Conservation (phyloP, 2,113 vertebrate species). For the Beaufortia kweichowensis region DNA sequence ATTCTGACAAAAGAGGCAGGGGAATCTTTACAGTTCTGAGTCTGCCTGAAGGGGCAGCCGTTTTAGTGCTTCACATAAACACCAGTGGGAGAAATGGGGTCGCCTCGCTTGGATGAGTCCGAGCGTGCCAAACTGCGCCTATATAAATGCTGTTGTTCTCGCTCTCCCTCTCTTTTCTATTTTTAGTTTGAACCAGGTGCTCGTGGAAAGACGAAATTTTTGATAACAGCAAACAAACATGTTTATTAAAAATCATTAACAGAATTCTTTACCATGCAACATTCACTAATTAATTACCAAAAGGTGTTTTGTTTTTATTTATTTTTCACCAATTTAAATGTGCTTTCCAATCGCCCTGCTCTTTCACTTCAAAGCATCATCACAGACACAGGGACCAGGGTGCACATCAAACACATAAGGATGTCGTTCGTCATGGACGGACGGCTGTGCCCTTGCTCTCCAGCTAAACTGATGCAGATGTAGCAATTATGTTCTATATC, state of each 20-base stretch:
- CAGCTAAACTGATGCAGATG: constrained; percentile 50
- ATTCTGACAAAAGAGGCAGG: constrained; percentile 3
- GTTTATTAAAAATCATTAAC: neutral
- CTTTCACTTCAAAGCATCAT: constrained; percentile 36
- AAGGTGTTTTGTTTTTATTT: neutral
- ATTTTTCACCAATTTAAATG: neutral
- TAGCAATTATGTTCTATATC: constrained; percentile 47
- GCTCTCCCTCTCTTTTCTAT: neutral
- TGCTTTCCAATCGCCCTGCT: constrained; percentile 28
- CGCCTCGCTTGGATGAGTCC: constrained; percentile 40
- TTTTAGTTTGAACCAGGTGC: constrained; percentile 28
- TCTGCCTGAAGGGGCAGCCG: constrained; percentile 21
- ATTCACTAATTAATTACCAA: constrained; percentile 9
- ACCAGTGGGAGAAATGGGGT: constrained; percentile 39
- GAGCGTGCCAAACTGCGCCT: constrained; percentile 37
- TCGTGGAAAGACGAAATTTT: constrained; percentile 1
- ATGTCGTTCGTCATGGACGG: constrained; percentile 39
- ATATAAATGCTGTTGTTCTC: constrained; percentile 28
- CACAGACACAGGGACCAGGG: constrained; percentile 6
- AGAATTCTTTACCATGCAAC: constrained; percentile 7
- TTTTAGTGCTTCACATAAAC: constrained; percentile 49
- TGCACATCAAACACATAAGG: constrained; percentile 34
- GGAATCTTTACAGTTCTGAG: constrained; percentile 7
- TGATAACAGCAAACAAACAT: constrained; percentile 21
- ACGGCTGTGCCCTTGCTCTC: constrained; percentile 17